These are phyloP conservation scores for Agrypnia vestita DNA, from an alignment of 1,140 invertebrate genomes.

Conservation along the genomic window DNA sequence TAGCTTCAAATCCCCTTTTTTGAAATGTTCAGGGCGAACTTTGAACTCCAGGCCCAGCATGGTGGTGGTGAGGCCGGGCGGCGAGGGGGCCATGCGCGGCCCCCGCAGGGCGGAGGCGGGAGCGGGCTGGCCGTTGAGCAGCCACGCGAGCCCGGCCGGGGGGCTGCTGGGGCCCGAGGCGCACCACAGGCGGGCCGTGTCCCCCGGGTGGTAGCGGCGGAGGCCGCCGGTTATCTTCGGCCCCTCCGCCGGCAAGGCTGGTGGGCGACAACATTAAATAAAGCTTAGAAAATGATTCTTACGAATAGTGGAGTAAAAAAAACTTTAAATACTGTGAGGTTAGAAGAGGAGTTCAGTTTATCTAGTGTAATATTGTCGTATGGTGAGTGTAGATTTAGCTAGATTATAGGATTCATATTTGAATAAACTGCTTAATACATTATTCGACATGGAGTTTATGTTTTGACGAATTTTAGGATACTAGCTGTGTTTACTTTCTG, in stretches of 20 bases:
- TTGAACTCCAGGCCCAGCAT: constrained; percentile 79
- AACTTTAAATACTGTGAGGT: no score
- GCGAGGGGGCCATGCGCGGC: constrained; percentile 70
- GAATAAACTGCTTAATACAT: no score
- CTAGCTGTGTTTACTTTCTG: no score
- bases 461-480: no score
- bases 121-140: constrained; percentile 81
- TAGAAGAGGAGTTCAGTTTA: no score
- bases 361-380: no score
- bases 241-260: constrained; percentile 80
- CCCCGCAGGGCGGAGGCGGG: constrained; percentile 72
- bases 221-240: constrained; percentile 79
- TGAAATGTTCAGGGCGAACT: constrained; percentile 79
- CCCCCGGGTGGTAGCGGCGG: constrained; percentile 78
- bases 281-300: no score
- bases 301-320: no score
- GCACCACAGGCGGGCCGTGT: constrained; percentile 80
- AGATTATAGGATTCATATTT: no score
- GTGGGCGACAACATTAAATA: no score
- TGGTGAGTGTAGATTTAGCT: no score
- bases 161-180: constrained; percentile 81
- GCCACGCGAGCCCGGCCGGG: constrained; percentile 81
- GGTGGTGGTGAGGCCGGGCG: constrained; percentile 77
- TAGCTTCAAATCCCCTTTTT: constrained; percentile 80
- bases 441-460: no score